These are phyloP conservation scores for Brachyptera putata DNA, from an alignment of 2,888 invertebrate species.

Conservation along the genomic window DNA sequence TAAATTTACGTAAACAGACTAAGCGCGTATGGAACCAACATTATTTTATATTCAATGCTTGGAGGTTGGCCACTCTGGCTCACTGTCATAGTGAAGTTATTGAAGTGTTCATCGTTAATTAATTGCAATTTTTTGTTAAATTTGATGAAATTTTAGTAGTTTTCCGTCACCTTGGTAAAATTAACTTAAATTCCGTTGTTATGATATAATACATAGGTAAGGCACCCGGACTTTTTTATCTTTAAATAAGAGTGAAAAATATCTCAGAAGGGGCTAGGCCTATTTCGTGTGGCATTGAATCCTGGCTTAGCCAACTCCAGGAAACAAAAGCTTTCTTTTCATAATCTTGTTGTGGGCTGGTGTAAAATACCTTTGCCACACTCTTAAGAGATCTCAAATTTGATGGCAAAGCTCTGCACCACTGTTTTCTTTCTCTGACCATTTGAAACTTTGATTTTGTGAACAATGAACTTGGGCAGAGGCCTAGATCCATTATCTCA, in stretches of 20 bases:
- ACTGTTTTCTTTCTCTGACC: too few species aligned
- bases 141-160: slow-evolving; percentile 16
- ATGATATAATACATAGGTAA: slow-evolving; percentile 26
- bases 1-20: too few species aligned
- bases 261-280: background rate
- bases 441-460: too few species aligned
- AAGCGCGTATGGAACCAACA: too few species aligned
- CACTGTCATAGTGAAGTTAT: slow-evolving; percentile 23
- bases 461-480: slow-evolving; percentile 1
- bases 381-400: too few species aligned
- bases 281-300: slow-evolving; percentile 14
- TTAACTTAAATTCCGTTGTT: slow-evolving; percentile 9
- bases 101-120: background rate
- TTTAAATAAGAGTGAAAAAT: slow-evolving; percentile 2
- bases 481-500: too few species aligned
- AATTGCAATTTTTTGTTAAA: slow-evolving; percentile 1
- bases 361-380: background rate
- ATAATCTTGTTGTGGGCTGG: background rate
- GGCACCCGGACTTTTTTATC: too few species aligned
- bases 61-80: slow-evolving; percentile 26
- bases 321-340: slow-evolving; percentile 26
- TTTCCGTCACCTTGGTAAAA: slow-evolving; percentile 8
- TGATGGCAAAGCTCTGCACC: too few species aligned
- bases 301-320: background rate
- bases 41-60: too few species aligned